A percentile compares a stretch with the other conserved stretches of the same genome.
These are phyloP conservation scores for Latheticus oryzae DNA, from an alignment of 2,888 invertebrate genomes.

Conservation along the genomic window DNA sequence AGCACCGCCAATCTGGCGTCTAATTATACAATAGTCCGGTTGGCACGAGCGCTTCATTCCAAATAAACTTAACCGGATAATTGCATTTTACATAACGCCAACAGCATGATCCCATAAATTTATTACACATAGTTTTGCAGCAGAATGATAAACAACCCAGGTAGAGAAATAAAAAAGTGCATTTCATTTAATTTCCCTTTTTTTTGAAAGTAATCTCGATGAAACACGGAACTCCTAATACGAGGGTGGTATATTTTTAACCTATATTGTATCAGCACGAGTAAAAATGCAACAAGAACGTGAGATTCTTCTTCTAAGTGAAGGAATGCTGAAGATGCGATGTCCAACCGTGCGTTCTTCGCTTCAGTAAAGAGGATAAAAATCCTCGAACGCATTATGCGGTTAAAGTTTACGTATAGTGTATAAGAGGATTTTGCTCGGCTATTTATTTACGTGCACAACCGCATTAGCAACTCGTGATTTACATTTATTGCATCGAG, in stretches of 20 bases:
- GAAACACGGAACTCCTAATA: too few species aligned
- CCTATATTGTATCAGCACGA: not conserved
- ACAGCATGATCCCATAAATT: constrained; percentile 48
- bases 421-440: constrained; percentile 42
- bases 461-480: constrained; percentile 45
- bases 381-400: constrained; percentile 32
- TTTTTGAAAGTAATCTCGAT: too few species aligned
- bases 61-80: constrained; percentile 34
- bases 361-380: constrained; percentile 22
- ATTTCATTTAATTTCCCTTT: too few species aligned
- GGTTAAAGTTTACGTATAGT: constrained; percentile 34
- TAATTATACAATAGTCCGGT: constrained; percentile 27
- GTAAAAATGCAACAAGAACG: not conserved
- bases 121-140: constrained; percentile 46
- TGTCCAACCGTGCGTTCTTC: constrained; percentile 22
- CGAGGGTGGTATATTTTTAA: too few species aligned
- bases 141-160: constrained; percentile 38
- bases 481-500: constrained; percentile 49
- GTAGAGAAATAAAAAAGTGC: not conserved
- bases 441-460: constrained; percentile 41
- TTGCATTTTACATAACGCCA: constrained; percentile 46
- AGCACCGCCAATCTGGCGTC: constrained; percentile 19
- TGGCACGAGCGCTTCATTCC: constrained; percentile 31
- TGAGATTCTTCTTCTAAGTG: constrained; percentile 1
- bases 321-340: constrained; percentile 24